These are phyloP conservation scores for Myanophis thanlyinensis DNA, from an alignment of 2,113 vertebrate species.

Conservation along the genomic window DNA sequence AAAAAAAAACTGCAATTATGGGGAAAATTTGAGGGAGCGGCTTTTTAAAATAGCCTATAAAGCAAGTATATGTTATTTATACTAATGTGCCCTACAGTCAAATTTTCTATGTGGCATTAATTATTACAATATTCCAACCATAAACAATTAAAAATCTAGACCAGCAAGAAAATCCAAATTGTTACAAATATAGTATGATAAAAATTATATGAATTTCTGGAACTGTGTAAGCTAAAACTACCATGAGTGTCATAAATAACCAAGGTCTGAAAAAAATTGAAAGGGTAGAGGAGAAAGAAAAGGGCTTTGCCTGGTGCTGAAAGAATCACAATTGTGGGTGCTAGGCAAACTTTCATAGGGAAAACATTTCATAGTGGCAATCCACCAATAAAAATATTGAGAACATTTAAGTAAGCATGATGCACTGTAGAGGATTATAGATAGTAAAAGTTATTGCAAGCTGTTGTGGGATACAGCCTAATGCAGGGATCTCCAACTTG, in stretches of 20 bases:
- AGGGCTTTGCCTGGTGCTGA: background rate
- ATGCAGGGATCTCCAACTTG: too few relatives aligned
- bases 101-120: background rate
- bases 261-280: background rate
- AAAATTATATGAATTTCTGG: background rate
- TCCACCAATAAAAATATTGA: background rate
- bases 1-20: background rate
- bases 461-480: background rate
- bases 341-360: background rate
- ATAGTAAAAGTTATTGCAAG: conserved; percentile 22
- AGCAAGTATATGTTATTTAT: background rate
- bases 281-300: background rate
- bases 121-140: background rate
- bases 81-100: background rate
- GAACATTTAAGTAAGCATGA: background rate
- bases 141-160: background rate
- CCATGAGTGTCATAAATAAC: background rate
- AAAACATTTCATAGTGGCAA: background rate
- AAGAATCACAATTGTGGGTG: background rate
- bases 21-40: background rate
- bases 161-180: background rate
- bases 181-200: background rate
- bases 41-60: background rate
- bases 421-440: background rate
- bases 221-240: background rate